Evolutionary conservation across 2,888 invertebrate genomes (phyloP), one percentile per base, ranked within the genome.

Genomic region (Ornithoptera alexandrae): DNA sequence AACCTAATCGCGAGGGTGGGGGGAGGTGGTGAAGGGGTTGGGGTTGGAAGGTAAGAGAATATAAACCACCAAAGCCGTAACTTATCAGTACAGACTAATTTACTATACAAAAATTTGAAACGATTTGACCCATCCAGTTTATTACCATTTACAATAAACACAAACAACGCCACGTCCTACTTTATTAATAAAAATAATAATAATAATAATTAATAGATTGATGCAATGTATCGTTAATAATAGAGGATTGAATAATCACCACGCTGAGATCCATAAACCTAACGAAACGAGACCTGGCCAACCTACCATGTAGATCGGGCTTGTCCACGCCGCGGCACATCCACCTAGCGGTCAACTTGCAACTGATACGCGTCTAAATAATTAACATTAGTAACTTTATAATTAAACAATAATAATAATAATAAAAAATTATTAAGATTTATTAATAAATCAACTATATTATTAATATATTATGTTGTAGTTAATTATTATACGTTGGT

Each of bases 261-360:
- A 68, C 72, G 65, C 71, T 76, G 75, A 76, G 76, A 76, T 74
- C 76, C 71, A 73, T 71, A 74, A 69, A 67, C 68, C 75, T 76
- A 76, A 71, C 66, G 60, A 65, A 76, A 71, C 66, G 60, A 65
- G 69, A 58, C 68, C 56, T 64, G 12, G 20, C 73, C 72, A 71
- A 73, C 74, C 74, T 74, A 77, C 79, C 75, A 72, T 71, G 78
- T 76, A 71, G 74, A 72, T 50, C 20, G 46, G 30, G 18, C 46
- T 36, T 12, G 17, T 5, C 7, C 39, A 10, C 39, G 39, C 39
- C 8, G 39, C 39, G 8, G 39, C 8, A 22, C 22, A 22, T 22
- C 22, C 22, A 22, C 22, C 22, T 22, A 22, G 22, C 22, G 22
- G 22, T 7, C 50, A 0, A 50, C 50, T 50, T 3, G 5, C 50